Percentiles rank a stretch among this genome's conserved stretches.
Evolutionary conservation across 92 coral and sea anemone genomes (phyloP).

Genomic region (Actinostola sp.): DNA sequence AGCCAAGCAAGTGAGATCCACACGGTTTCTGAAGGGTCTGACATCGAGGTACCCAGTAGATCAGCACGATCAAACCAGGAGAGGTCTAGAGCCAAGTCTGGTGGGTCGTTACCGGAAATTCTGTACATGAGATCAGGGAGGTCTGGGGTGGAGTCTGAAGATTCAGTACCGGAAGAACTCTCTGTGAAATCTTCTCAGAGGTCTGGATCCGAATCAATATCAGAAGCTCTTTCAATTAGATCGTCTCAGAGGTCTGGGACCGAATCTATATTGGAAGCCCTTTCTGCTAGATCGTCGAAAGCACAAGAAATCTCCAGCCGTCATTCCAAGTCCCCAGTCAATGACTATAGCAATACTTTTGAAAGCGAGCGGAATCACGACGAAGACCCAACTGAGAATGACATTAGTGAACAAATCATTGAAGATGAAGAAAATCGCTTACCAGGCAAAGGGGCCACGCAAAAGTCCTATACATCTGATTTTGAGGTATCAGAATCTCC

Average conservation of each 20-base stretch:
- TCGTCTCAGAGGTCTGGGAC: not conserved
- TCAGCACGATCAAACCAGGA: not conserved
- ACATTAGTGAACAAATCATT: slow-evolving; percentile 72
- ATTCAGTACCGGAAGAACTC: not conserved
- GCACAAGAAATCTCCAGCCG: not conserved
- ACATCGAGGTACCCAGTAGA: slow-evolving; percentile 3
- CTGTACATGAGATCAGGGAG: not conserved
- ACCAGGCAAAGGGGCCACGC: not conserved
- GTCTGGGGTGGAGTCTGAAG: slow-evolving; percentile 7
- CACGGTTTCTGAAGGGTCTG: slow-evolving; percentile 44
- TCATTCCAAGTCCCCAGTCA: slow-evolving; percentile 10
- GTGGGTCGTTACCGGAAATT: slow-evolving; percentile 2
- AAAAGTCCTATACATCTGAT: slow-evolving; percentile 50
- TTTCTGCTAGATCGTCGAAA: not conserved
- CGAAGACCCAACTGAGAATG: slow-evolving; percentile 58
- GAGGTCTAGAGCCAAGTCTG: not conserved
- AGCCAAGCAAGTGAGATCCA: slow-evolving; percentile 60
- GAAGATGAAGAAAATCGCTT: slow-evolving; percentile 35
- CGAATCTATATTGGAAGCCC: not conserved
- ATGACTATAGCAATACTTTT: slow-evolving; percentile 72
- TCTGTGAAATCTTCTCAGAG: not conserved
- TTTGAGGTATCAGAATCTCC: slow-evolving; percentile 52
- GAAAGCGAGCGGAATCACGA: slow-evolving; percentile 58
- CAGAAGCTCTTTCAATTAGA: not conserved
- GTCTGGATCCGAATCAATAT: slow-evolving; percentile 1